phyloP scores from a whole-genome alignment of 2,797 vertebrate genomes.

The Limosa lapponica region DNA sequence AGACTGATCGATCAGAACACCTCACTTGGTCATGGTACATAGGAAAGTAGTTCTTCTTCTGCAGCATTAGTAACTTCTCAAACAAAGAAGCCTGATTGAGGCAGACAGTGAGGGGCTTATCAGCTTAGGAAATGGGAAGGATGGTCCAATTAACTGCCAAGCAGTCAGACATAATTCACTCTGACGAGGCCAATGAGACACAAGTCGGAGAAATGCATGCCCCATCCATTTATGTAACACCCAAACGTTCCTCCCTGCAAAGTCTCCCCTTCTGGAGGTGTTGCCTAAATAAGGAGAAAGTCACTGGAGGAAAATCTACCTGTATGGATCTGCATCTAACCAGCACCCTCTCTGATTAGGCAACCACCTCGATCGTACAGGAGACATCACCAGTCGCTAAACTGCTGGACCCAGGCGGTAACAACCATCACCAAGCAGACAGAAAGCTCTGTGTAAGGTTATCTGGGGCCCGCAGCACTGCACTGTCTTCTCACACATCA shows the following conservation, averaged over 20 bases:
- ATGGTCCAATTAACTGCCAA: conserved; percentile 84
- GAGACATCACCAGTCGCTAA: fast-evolving
- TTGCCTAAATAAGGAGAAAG: not conserved
- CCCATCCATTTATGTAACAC: conserved; percentile 41
- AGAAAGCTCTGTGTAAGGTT: not conserved
- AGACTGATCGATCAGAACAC: not conserved
- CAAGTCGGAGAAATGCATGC: conserved; percentile 41
- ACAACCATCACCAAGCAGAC: not conserved
- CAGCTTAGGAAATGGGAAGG: conserved; percentile 84
- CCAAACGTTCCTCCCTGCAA: conserved; percentile 12
- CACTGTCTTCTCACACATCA: not conserved
- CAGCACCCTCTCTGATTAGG: not conserved
- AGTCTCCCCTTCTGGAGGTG: not conserved
- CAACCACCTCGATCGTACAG: not conserved
- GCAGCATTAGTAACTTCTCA: conserved; percentile 75
- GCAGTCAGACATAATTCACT: conserved; percentile 79
- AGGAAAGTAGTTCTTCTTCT: conserved; percentile 69
- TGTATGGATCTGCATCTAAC: not conserved
- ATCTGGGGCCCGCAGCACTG: not conserved
- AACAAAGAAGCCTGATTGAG: conserved; percentile 78
- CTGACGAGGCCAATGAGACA: conserved; percentile 73
- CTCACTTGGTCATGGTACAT: conserved; percentile 39
- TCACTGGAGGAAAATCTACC: not conserved
- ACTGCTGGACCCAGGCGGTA: not conserved
- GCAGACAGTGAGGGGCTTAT: conserved; percentile 81